A percentile compares a stretch with the other conserved stretches of the same genome.
These are phyloP conservation scores for Andrena trimmerana DNA, from an alignment of 2,888 invertebrate genomes.

Conservation along the genomic window DNA sequence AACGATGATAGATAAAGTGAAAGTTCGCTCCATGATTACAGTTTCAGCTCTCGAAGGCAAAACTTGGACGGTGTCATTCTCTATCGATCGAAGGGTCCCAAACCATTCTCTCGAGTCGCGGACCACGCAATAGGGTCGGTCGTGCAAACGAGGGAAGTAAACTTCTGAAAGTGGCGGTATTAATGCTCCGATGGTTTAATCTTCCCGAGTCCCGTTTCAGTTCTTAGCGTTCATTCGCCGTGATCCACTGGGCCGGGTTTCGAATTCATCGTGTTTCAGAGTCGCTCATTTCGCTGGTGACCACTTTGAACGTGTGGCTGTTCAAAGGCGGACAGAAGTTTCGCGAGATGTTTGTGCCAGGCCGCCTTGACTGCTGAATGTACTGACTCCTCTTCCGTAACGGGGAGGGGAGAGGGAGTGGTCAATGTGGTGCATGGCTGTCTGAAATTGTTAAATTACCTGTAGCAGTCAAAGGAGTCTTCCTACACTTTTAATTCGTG, in stretches of 20 bases:
- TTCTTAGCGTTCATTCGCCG: background rate
- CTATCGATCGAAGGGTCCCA: conserved; percentile 16
- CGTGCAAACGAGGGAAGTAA: conserved; percentile 7
- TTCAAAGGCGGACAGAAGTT: background rate
- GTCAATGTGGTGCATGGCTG: too few relatives aligned
- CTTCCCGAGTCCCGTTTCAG: conserved; percentile 19
- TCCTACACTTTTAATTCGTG: too few relatives aligned
- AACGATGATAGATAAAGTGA: conserved; percentile 1
- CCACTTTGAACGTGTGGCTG: background rate
- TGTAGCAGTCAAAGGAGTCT: too few relatives aligned
- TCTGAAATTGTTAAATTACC: too few relatives aligned
- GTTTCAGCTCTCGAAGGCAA: background rate
- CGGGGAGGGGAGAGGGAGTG: too few relatives aligned
- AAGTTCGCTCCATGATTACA: background rate
- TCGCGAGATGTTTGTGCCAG: background rate
- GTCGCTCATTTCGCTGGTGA: background rate
- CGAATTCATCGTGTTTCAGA: background rate
- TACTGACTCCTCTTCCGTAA: too few relatives aligned
- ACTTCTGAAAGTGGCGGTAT: conserved; percentile 28
- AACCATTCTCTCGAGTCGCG: conserved; percentile 18
- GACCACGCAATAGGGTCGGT: background rate
- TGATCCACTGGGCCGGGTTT: background rate
- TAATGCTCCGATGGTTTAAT: conserved; percentile 41
- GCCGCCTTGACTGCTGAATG: too few relatives aligned
- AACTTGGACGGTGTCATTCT: background rate